These are phyloP conservation scores for Scomber scombrus DNA, from an alignment of 2,113 vertebrate species.

Conservation along the genomic window DNA sequence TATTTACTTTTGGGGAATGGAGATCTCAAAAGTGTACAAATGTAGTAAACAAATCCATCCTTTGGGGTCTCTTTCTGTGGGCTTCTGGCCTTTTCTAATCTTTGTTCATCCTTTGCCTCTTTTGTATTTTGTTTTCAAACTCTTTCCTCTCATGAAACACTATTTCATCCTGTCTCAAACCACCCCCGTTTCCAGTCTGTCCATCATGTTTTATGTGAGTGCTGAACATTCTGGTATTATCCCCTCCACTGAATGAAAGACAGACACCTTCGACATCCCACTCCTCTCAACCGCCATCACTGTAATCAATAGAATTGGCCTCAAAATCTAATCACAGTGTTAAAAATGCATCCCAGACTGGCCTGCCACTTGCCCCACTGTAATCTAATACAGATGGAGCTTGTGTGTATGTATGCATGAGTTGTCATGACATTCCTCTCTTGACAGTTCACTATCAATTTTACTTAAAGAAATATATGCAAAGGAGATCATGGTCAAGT, in stretches of 20 bases:
- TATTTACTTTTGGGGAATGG: constrained; percentile 71
- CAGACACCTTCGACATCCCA: constrained; percentile 31
- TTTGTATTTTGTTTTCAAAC: constrained; percentile 51
- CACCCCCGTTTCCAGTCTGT: not conserved
- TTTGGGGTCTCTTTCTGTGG: constrained; percentile 38
- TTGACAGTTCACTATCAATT: not conserved
- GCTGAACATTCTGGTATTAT: constrained; percentile 34
- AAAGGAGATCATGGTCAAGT: not conserved
- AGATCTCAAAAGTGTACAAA: constrained; percentile 65
- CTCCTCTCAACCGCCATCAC: constrained; percentile 31
- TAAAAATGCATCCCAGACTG: constrained; percentile 50
- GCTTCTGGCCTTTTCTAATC: constrained; percentile 51
- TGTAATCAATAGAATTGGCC: constrained; percentile 67
- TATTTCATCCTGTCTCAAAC: constrained; percentile 27
- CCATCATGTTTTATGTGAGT: constrained; percentile 29
- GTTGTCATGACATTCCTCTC: not conserved
- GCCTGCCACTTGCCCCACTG: constrained; percentile 24
- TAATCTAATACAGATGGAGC: constrained; percentile 16
- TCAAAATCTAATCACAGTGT: constrained; percentile 64
- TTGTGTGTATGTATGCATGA: not conserved
- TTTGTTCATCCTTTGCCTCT: constrained; percentile 53
- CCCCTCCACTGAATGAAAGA: constrained; percentile 36
- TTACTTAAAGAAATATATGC: not conserved
- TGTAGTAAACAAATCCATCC: constrained; percentile 70
- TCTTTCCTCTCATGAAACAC: constrained; percentile 28